Evolutionary conservation across 2,888 invertebrate genomes (phyloP).

Genomic region (Epiblema foenella): DNA sequence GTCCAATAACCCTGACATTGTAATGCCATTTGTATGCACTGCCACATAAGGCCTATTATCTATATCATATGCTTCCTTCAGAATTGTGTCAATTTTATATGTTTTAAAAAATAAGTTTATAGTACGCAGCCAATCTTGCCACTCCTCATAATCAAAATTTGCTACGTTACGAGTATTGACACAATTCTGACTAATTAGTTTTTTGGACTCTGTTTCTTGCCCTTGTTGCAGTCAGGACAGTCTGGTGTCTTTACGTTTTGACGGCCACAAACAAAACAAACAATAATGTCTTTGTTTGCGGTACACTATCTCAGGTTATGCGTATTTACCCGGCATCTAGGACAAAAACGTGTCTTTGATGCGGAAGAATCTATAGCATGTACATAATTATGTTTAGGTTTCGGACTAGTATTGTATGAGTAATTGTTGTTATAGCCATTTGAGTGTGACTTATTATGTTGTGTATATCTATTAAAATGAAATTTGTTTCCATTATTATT

Average conservation of each 20-base stretch:
- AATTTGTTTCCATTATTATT: too few relatives aligned
- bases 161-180: neutral
- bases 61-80: neutral
- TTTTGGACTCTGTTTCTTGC: neutral
- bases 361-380: neutral
- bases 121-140: neutral
- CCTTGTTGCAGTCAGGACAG: slow-evolving; percentile 8
- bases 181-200: slow-evolving; percentile 18
- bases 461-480: too few relatives aligned
- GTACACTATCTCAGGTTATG: slow-evolving; percentile 11
- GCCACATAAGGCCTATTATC: neutral
- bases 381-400: neutral
- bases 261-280: slow-evolving; percentile 16
- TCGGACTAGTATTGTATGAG: too few relatives aligned
- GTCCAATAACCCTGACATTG: slow-evolving; percentile 8
- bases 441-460: neutral
- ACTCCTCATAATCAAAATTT: slow-evolving; percentile 8
- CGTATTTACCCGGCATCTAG: slow-evolving; percentile 3
- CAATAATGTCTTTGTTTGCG: neutral
- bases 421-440: neutral
- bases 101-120: slow-evolving; percentile 1
- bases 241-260: slow-evolving; percentile 11
- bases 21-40: neutral
- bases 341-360: slow-evolving; percentile 10
- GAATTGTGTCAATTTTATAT: too few relatives aligned